These are phyloP conservation scores for Bombus pascuorum DNA, from an alignment of 1,140 invertebrate species.

Conservation along the genomic window DNA sequence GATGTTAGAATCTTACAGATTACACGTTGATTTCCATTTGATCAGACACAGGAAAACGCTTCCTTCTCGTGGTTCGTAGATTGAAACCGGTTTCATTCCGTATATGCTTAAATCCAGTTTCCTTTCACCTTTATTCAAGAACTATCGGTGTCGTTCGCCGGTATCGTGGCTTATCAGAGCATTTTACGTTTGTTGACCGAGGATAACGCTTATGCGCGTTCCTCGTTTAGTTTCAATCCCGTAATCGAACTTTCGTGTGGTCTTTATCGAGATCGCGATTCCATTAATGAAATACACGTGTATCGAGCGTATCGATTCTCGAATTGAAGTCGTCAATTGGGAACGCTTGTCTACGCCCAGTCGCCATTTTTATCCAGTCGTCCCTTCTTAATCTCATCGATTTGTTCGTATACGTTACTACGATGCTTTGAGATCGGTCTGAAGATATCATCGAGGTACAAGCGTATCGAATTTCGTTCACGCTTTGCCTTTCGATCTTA, in stretches of 20 bases:
- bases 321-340: not conserved
- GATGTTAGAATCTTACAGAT: not conserved
- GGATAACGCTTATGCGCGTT: constrained; percentile 8
- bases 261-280: constrained; percentile 18
- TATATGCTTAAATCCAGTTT: constrained; percentile 56
- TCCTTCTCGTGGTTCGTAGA: not conserved
- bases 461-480: constrained; percentile 19
- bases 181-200: constrained; percentile 12
- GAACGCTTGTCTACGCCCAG: not conserved
- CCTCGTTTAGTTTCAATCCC: not conserved
- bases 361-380: not conserved
- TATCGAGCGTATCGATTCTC: not conserved
- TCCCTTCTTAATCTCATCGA: not conserved
- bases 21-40: not conserved
- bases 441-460: not conserved
- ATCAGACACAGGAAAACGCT: constrained; percentile 15
- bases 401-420: constrained; percentile 17
- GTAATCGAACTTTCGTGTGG: constrained; percentile 21
- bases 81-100: constrained; percentile 59
- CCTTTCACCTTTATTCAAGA: constrained; percentile 64
- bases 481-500: not conserved
- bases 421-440: not conserved
- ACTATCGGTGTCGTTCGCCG: constrained; percentile 45
- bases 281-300: constrained; percentile 8
- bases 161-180: constrained; percentile 33